A percentile compares a stretch with the other conserved stretches of the same genome.
Evolutionary conservation across 92 coral and sea anemone genomes (phyloP).

Genomic region (Umimayanthus chanpuru): DNA sequence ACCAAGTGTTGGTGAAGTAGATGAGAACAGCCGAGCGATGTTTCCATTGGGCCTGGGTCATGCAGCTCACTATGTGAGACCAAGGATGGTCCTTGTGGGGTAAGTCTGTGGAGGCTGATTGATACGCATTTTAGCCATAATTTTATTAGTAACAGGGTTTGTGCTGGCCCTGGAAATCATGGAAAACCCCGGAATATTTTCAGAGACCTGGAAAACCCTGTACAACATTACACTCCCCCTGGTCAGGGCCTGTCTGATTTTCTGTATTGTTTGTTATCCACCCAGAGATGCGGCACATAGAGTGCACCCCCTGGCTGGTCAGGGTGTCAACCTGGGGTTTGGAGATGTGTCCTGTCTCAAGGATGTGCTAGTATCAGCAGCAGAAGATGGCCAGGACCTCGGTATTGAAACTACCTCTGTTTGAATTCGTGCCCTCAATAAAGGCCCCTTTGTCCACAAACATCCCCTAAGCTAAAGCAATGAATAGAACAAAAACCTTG

Average conservation of each 20-base stretch:
- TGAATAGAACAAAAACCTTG: too few species aligned
- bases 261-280: background rate
- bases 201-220: too few species aligned
- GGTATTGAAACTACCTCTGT: slow-evolving; percentile 53
- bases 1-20: slow-evolving; percentile 78
- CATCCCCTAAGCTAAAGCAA: too few species aligned
- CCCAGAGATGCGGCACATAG: slow-evolving; percentile 97
- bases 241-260: background rate
- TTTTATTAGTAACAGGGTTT: too few species aligned
- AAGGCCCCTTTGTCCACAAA: too few species aligned
- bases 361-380: slow-evolving; percentile 77
- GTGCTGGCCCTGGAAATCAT: too few species aligned
- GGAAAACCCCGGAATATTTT: too few species aligned
- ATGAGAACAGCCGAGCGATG: slow-evolving; percentile 86
- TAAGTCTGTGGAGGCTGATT: slow-evolving; percentile 13
- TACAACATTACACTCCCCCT: too few species aligned
- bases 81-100: slow-evolving; percentile 96
- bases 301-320: slow-evolving; percentile 98
- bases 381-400: slow-evolving; percentile 83
- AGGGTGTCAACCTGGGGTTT: slow-evolving; percentile 97
- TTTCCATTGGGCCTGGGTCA: slow-evolving; percentile 93
- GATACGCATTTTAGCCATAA: background rate
- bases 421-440: background rate
- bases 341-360: slow-evolving; percentile 87
- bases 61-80: slow-evolving; percentile 84